A percentile compares a stretch with the other conserved stretches of the same genome.
Conservation (phyloP, 2,888 invertebrate species). For the Ommatoiulus sabulosus region DNA sequence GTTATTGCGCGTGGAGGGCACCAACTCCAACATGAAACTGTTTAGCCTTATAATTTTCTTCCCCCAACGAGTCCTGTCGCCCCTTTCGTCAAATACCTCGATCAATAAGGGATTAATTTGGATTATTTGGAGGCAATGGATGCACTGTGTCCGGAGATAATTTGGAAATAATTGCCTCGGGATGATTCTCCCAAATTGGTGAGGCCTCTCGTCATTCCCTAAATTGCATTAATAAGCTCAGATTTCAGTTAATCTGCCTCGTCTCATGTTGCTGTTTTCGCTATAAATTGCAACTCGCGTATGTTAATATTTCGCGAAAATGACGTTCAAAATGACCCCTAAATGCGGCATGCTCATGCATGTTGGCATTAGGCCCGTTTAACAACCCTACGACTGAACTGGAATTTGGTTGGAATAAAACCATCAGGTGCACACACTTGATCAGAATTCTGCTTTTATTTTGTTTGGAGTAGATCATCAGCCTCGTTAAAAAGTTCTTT, state of each 20-base stretch:
- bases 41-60: not conserved
- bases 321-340: not conserved
- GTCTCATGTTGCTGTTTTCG: not conserved
- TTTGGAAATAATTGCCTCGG: constrained; percentile 12
- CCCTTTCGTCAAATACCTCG: constrained; percentile 28
- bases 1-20: not conserved
- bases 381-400: not conserved
- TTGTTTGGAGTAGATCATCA: too few species aligned
- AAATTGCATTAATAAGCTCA: constrained; percentile 5
- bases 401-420: not conserved
- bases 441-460: too few species aligned
- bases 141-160: not conserved
- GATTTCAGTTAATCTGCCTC: not conserved
- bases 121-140: constrained; percentile 19
- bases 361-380: not conserved
- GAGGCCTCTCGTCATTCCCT: not conserved
- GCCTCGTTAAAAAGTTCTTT: too few species aligned
- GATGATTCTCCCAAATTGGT: not conserved
- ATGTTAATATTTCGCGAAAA: not conserved
- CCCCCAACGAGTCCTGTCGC: not conserved
- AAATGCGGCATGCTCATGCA: not conserved
- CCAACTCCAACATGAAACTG: not conserved
- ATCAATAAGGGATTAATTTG: constrained; percentile 5
- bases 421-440: too few species aligned
- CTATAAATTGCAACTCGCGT: constrained; percentile 18